phyloP scores from a whole-genome alignment of 2,113 vertebrate genomes.

The Trematocara nigrifrons region DNA sequence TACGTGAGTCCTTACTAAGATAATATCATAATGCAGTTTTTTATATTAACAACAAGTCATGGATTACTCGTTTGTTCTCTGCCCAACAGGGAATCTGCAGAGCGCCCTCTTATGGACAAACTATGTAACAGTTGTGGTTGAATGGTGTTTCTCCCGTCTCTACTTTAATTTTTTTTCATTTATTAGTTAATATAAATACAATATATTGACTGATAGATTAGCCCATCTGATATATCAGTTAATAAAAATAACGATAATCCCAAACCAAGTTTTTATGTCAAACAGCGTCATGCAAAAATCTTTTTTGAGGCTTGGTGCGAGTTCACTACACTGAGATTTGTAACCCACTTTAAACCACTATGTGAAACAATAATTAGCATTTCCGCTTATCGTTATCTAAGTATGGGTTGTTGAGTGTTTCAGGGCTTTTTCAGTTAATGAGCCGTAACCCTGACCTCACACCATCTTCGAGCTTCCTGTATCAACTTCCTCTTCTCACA shows the following conservation, averaged over 20 bases:
- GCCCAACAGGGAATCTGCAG: too few species aligned
- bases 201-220: fast-evolving
- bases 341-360: background rate
- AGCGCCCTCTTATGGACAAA: background rate
- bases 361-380: background rate
- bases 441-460: background rate
- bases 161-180: fast-evolving
- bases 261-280: background rate
- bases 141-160: fast-evolving
- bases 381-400: background rate
- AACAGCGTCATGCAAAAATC: background rate
- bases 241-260: background rate
- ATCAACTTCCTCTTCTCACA: background rate
- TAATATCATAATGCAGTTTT: fast-evolving
- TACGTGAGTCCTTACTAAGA: background rate
- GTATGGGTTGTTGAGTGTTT: background rate
- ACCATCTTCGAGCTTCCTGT: background rate
- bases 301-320: background rate
- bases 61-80: fast-evolving
- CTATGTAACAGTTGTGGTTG: background rate
- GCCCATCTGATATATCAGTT: background rate
- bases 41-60: fast-evolving
- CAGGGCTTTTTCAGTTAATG: background rate
- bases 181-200: background rate
- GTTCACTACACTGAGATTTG: background rate